Conservation (phyloP, 2,888 invertebrate species). For the Hypomecis punctinalis region DNA sequence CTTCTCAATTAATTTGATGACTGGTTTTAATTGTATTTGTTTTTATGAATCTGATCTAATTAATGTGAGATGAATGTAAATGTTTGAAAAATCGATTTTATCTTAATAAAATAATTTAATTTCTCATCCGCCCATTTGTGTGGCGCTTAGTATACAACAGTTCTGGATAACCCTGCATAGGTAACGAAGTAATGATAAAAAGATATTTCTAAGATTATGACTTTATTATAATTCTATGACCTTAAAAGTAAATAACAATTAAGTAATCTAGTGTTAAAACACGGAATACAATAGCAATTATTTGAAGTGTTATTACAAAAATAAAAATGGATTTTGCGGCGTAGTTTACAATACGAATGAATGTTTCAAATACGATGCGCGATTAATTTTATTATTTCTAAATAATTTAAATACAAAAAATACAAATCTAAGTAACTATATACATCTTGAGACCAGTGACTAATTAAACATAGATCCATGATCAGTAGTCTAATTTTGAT, state of each 20-base stretch:
- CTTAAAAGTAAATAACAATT: conserved; percentile 73
- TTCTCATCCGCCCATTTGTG: too few species aligned
- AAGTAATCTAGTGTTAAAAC: conserved; percentile 57
- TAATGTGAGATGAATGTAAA: too few species aligned
- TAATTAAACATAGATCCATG: conserved; percentile 18
- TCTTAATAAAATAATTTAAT: too few species aligned
- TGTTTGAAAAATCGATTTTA: too few species aligned
- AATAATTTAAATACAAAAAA: conserved; percentile 39
- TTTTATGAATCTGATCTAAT: too few species aligned
- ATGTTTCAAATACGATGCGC: conserved; percentile 17
- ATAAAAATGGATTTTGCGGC: conserved; percentile 11
- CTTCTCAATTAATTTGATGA: too few species aligned
- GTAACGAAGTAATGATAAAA: not conserved
- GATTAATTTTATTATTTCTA: not conserved
- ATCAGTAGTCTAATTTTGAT: conserved; percentile 17
- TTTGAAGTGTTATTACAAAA: conserved; percentile 24
- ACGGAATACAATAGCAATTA: conserved; percentile 37
- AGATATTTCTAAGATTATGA: conserved; percentile 45
- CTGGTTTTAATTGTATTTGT: too few species aligned
- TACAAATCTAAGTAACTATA: conserved; percentile 43
- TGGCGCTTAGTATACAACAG: too few species aligned
- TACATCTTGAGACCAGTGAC: conserved; percentile 42
- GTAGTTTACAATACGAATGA: not conserved
- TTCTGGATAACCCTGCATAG: too few species aligned
- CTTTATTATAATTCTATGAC: conserved; percentile 62